Base-by-base conservation (phyloP, 2,888 invertebrate genomes). In the Brenthis daphne region DNA sequence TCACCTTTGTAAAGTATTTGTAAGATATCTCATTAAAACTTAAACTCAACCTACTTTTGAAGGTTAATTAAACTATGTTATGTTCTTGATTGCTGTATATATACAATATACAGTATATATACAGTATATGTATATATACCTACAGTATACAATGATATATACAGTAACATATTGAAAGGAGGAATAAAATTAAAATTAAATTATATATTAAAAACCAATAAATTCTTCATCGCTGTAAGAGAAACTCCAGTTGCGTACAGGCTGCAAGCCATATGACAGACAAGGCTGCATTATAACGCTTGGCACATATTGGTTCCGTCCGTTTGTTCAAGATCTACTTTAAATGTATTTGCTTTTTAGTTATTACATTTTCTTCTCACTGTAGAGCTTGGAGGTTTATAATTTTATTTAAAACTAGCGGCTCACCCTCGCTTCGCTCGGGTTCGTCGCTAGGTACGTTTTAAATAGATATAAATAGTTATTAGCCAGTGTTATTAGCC, bases 241-340 rank as follows among this genome's bases (percentile, higher is more conserved):
- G 47, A 47, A 33, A 43, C 56, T 37, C 51, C n/a, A 65, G 33
- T 48, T 64, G 55, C 3, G 48, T 29, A 24, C 48, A 16, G 1
- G 5, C 20, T 16, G n/a, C 43, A 13, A n/a, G 16, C 37, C 47
- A 13, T 24, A 16, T 81, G 81, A 82, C 76, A 71, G 78, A 75
- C 78, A 82, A 80, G 82, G 81, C 73, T 82, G 84, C 83, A 83
- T 76, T 53, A 64, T 75, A 33, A n/a, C 29, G 29, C 51, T n/a
- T 53, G 16, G 71, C 60, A 64, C 73, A 77, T 78, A 78, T 80
- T 79, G 76, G 75, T 77, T 70, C 73, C 70, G 58, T 51, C 58
- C 55, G 61, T 68, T 65, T 24, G 20, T 47, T 58, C 47, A 47
- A 58, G 57, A 57, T 57, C 6, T 57, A 24, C 14, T 57, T 43